Evolutionary conservation across 2,797 vertebrate genomes (phyloP).

Genomic region (Aulostomus chinensis): DNA sequence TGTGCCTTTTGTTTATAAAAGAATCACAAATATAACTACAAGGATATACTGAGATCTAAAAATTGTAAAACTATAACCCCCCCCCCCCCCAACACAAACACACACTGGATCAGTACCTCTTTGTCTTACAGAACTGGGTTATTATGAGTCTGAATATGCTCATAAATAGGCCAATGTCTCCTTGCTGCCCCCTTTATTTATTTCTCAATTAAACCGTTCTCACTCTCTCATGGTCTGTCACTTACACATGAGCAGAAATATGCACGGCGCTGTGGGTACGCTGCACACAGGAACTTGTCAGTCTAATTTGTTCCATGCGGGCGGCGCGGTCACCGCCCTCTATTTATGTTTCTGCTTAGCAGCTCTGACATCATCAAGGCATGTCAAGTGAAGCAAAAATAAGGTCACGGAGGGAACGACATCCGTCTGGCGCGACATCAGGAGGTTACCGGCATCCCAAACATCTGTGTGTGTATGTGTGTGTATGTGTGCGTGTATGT

Average conservation of each 20-base stretch:
- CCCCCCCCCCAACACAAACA: too few species aligned
- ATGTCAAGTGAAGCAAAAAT: constrained; percentile 66
- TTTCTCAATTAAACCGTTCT: constrained; percentile 22
- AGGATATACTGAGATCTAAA: too few species aligned
- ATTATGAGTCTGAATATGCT: constrained; percentile 37
- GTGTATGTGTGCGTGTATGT: constrained; percentile 14
- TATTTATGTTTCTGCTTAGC: constrained; percentile 76
- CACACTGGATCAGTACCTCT: constrained; percentile 18
- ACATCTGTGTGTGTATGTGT: constrained; percentile 36
- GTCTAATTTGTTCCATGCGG: constrained; percentile 76
- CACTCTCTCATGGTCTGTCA: constrained; percentile 36
- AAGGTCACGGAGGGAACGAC: constrained; percentile 64
- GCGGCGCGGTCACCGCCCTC: constrained; percentile 64
- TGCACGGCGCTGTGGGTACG: constrained; percentile 27
- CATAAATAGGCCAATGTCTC: constrained; percentile 39
- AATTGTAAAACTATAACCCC: too few species aligned
- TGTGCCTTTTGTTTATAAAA: too few species aligned
- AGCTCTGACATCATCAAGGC: constrained; percentile 74
- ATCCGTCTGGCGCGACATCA: constrained; percentile 54
- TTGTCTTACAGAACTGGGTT: constrained; percentile 17
- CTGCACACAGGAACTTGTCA: constrained; percentile 63
- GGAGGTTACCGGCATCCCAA: constrained; percentile 60
- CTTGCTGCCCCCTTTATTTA: constrained; percentile 24
- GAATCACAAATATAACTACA: too few species aligned
- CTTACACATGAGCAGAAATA: constrained; percentile 60